Evolutionary conservation across 2,113 vertebrate genomes (phyloP).

Genomic region (Microcebus ravelobensis): DNA sequence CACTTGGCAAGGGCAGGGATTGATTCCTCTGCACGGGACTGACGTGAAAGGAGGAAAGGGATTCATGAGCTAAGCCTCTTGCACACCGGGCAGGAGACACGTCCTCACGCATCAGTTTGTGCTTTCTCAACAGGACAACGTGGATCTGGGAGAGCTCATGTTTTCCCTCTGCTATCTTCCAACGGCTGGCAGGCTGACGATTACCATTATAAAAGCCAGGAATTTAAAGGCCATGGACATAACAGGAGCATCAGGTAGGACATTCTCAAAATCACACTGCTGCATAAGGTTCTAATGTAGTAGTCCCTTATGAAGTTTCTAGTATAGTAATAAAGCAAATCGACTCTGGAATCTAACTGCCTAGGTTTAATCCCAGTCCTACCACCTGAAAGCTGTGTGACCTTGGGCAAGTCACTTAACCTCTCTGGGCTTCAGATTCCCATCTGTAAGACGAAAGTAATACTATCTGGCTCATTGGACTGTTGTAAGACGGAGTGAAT

Average conservation of each 20-base stretch:
- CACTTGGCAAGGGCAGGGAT: neutral
- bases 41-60: neutral
- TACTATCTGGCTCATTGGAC: neutral
- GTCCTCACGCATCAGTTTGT: constrained; percentile 45
- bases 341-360: neutral
- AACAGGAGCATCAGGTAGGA: constrained; percentile 97
- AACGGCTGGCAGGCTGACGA: constrained; percentile 97
- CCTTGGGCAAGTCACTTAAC: neutral
- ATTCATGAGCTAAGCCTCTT: neutral
- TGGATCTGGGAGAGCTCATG: constrained; percentile 99
- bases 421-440: neutral
- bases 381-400: neutral
- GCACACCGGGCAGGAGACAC: neutral
- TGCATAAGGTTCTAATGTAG: neutral
- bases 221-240: constrained; percentile 99
- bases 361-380: neutral
- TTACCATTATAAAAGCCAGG: constrained; percentile 98
- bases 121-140: constrained; percentile 92
- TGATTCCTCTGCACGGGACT: neutral
- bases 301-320: neutral
- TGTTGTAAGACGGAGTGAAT: neutral
- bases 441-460: neutral
- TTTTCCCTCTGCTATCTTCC: constrained; percentile 99
- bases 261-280: neutral
- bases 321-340: neutral